Evolutionary conservation across 2,113 vertebrate species (phyloP).

Genomic region (Polypterus senegalus): DNA sequence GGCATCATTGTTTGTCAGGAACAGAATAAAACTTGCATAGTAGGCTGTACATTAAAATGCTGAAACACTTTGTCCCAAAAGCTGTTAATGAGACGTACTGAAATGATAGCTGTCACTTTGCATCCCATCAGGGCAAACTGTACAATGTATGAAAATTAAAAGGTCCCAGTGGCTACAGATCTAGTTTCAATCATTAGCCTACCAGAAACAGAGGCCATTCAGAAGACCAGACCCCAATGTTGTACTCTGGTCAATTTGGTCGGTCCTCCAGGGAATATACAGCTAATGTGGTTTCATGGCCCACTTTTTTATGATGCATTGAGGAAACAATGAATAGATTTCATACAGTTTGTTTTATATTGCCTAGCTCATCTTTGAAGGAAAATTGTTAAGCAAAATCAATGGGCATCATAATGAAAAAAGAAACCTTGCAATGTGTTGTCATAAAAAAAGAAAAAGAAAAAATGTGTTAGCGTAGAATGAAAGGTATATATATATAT

Average conservation of each 20-base stretch:
- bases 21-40: too few species aligned
- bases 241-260: slow-evolving; percentile 24
- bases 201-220: slow-evolving; percentile 45
- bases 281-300: slow-evolving; percentile 48
- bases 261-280: slow-evolving; percentile 42
- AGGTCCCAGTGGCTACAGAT: slow-evolving; percentile 56
- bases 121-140: slow-evolving; percentile 44
- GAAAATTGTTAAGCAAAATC: slow-evolving; percentile 28
- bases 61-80: slow-evolving; percentile 18
- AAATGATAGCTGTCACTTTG: slow-evolving; percentile 50
- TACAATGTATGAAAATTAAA: slow-evolving; percentile 64
- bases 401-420: slow-evolving; percentile 34
- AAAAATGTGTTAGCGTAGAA: slow-evolving; percentile 34
- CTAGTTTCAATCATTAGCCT: slow-evolving; percentile 56
- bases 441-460: slow-evolving; percentile 3
- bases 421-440: neutral
- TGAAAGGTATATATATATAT: slow-evolving; percentile 30
- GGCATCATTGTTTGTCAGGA: too few species aligned
- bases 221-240: slow-evolving; percentile 44
- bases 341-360: slow-evolving; percentile 43
- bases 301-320: slow-evolving; percentile 52
- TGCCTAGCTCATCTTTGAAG: slow-evolving; percentile 25
- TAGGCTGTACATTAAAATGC: too few species aligned
- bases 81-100: slow-evolving; percentile 47
- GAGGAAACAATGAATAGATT: slow-evolving; percentile 40